Evolutionary conservation across 2,113 vertebrate genomes (phyloP).

Genomic region (Pardalotus punctatus): DNA sequence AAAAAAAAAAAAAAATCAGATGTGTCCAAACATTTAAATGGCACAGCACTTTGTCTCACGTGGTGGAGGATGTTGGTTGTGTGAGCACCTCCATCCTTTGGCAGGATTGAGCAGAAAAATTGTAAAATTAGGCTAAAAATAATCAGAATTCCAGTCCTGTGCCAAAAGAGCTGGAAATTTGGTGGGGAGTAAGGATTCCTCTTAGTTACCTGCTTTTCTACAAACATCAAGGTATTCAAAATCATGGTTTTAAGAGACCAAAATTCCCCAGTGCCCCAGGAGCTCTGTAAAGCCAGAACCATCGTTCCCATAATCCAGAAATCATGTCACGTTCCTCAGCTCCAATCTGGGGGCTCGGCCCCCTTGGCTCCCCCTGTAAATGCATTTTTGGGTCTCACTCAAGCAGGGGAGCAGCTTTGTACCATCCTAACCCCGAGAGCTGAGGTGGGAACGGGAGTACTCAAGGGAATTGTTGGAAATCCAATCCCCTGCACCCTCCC

Average conservation of each 20-base stretch:
- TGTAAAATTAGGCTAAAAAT: neutral
- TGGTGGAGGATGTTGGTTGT: neutral
- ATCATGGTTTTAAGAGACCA: neutral
- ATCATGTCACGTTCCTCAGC: rapidly evolving
- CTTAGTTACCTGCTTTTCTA: neutral
- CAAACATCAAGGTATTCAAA: neutral
- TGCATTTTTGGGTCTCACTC: neutral
- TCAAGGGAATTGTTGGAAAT: neutral
- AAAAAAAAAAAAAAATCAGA: neutral
- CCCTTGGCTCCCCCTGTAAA: neutral
- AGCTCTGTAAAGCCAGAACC: neutral
- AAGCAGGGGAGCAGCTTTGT: neutral
- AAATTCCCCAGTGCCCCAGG: neutral
- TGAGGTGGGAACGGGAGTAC: neutral
- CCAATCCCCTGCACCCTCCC: neutral
- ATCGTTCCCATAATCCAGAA: rapidly evolving
- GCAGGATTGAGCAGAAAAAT: neutral
- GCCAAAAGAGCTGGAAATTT: neutral
- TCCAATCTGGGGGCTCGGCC: rapidly evolving
- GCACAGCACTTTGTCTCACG: rapidly evolving
- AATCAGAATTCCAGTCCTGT: neutral
- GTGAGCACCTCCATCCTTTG: neutral
- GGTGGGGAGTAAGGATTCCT: neutral
- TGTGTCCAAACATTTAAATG: neutral
- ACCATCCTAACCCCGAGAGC: too few relatives aligned